phyloP scores from a whole-genome alignment of 2,888 invertebrate species.

The Diarsia brunnea region DNA sequence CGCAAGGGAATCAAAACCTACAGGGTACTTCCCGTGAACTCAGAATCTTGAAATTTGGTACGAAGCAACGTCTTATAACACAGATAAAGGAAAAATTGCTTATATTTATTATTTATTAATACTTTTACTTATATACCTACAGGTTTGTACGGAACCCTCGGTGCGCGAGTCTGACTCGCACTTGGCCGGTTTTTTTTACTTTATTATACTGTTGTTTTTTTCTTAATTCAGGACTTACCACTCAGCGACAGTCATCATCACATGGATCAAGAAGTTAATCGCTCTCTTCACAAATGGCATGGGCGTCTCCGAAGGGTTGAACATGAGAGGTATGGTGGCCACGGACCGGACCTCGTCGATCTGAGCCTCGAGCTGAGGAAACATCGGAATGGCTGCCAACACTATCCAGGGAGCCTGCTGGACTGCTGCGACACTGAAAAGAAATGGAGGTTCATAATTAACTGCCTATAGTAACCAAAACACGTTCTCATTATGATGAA shows the following conservation, averaged over 20 bases:
- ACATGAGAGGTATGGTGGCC: constrained; percentile 71
- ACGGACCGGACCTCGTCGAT: constrained; percentile 77
- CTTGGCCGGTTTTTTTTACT: no score
- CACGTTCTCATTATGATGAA: not conserved
- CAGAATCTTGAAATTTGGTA: no score
- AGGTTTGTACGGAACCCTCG: no score
- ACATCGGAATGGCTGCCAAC: constrained; percentile 71
- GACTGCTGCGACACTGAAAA: constrained; percentile 76
- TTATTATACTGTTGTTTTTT: no score
- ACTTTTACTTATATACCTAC: no score
- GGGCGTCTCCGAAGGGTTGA: constrained; percentile 70
- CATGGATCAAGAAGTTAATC: constrained; percentile 65
- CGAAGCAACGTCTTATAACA: no score
- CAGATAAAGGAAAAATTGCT: no score
- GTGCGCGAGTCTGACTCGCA: no score
- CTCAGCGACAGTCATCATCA: constrained; percentile 39
- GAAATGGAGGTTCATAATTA: not conserved
- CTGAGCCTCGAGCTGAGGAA: constrained; percentile 71
- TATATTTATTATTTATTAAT: no score
- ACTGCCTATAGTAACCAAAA: not conserved
- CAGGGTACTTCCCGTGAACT: no score
- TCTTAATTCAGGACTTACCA: no score
- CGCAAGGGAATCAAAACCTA: no score
- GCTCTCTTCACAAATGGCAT: constrained; percentile 76
- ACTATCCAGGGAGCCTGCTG: constrained; percentile 80